These are phyloP conservation scores for Magallana nippona DNA, from an alignment of 2,888 invertebrate genomes.

Conservation along the genomic window DNA sequence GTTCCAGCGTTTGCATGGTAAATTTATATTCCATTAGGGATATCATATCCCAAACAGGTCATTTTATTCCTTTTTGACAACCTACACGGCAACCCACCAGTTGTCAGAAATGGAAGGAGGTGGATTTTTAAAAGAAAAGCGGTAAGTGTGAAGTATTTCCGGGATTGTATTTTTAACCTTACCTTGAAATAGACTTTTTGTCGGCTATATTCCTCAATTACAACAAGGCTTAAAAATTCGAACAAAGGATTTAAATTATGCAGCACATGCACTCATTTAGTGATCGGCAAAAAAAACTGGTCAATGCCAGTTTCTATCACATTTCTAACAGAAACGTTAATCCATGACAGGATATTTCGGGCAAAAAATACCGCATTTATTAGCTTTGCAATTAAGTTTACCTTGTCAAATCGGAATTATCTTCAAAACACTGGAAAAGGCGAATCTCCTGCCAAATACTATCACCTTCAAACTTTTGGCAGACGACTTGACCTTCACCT, in stretches of 20 bases:
- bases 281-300: neutral
- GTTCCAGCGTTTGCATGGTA: too few relatives aligned
- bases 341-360: neutral
- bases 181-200: too few relatives aligned
- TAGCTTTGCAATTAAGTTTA: neutral
- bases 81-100: too few relatives aligned
- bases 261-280: neutral
- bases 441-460: neutral
- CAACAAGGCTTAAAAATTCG: too few relatives aligned
- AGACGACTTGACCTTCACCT: constrained; percentile 29
- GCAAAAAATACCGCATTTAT: neutral
- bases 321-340: neutral
- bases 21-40: too few relatives aligned
- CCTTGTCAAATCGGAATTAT: constrained; percentile 7
- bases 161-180: too few relatives aligned
- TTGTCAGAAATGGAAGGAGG: too few relatives aligned
- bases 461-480: constrained; percentile 17
- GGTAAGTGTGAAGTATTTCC: too few relatives aligned
- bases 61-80: too few relatives aligned
- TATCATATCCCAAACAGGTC: too few relatives aligned
- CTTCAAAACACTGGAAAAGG: neutral
- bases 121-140: too few relatives aligned
- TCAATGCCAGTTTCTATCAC: neutral
- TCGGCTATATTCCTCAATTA: too few relatives aligned
- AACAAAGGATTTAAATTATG: constrained; percentile 11